Evolutionary conservation across 2,888 invertebrate genomes (phyloP), one percentile per base, ranked within the genome.

Genomic region (Mantis religiosa): DNA sequence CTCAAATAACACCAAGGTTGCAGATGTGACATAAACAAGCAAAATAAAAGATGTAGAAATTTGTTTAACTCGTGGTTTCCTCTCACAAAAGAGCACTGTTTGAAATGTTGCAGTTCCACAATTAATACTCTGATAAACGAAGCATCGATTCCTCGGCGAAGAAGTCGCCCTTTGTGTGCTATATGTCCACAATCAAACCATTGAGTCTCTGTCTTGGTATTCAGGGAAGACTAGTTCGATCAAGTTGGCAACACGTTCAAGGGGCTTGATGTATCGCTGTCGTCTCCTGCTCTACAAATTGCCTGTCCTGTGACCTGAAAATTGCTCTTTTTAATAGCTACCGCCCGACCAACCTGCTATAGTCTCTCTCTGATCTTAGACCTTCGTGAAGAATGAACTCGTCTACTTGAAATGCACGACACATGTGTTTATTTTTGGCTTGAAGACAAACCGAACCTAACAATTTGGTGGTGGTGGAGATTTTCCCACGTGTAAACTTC

Each of bases 271-370:
- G 54, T 71, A 71, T 71, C 12, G 41, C 41, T 84, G 25, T 41
- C 47, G 41, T 41, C 41, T 34, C 30, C 34, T 87, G 20, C 81
- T 14, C 28, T 87, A 89, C 88, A 89, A 88, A 89, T 89, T 86
- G 88, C 88, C 82, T 82, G 89, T 89, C 88, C 88, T 41, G 88
- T 71, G 89, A 89, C 89, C 88, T 89, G 88, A 89, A 88, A 89
- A 86, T 88, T 88, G 87, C 82, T 86, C 47, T 81, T 89, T 89
- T 89, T 81, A 87, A 89, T 81, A 84, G 84, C 34, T 25, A 71
- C 28, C 34, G 28, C 41, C 89, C n/a, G 87, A 81, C 28, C 54
- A 82, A 20, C 8, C 86, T 20, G 20, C 41, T 82, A 34, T 27
- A 71, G 54, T 71, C 81, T 14, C 82, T 87, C 82, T 82, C 14